Base-by-base conservation (phyloP, 1,140 invertebrate species). In the Probaryconus sp. region DNA sequence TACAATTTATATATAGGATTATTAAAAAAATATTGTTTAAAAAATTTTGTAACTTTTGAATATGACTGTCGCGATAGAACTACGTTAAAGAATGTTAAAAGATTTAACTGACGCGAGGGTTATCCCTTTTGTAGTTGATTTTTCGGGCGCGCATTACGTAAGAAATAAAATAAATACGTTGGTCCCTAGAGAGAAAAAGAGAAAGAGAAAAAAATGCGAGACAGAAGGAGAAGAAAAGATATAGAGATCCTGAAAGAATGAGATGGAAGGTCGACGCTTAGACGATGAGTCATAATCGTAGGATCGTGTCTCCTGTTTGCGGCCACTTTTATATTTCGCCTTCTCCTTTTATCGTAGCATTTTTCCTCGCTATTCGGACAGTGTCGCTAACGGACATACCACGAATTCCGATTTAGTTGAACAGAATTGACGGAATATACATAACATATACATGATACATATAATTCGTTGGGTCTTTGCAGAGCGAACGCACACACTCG, bases 341-440 rank as follows among this genome's bases (percentile, higher is more conserved):
- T 69, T 45, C 61, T 24, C 63, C 67, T 30, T 74, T 63, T 69
- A 43, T 77, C 68, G 21, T 65, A 30, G 28, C 60, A 67, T 73
- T 63, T 77, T 69, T 58, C 55, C 68, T 45, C 51, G 7, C 61
- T 28, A 38, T 42, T 31, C 21, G 1, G 55, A 38, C 71, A 55
- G 53, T 48, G 55, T 45, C 43, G 63, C 53, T 48, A 68, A 53
- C 78, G 58, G 76, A 79, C 79, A 64, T 72, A 63, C 74, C 79
- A 76, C 79, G 77, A 81, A 84, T 84, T 84, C 81, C 82, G 63
- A 72, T 63, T 63, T 77, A 78, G 83, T 83, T 83, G 81, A 71
- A 61, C 79, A 51, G 76, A 83, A 81, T 80, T 79, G 76, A 79
- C 75, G 72, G 70, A 76, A 76, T 77, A 70, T n/a, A n/a, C n/a